Base-by-base conservation (phyloP, 2,113 vertebrate species). In the Catharus fuscescens region DNA sequence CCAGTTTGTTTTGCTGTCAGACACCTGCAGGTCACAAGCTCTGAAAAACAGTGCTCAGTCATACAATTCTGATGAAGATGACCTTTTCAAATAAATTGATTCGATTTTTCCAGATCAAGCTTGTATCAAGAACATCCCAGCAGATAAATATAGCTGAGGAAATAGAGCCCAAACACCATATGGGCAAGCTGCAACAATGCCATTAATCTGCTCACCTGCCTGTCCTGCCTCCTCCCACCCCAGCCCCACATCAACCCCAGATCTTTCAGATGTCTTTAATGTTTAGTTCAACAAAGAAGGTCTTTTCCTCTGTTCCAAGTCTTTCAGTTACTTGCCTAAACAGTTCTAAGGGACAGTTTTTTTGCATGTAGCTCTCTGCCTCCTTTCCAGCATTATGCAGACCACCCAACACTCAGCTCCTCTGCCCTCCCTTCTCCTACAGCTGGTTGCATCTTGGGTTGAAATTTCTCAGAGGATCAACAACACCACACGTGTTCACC, bases 241-340 rank as follows among this genome's bases (percentile, higher is more conserved):
- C 66, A 93, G 84, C 70, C 73, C 57, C 66, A 94, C 90, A 95
- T 82, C 90, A 94, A 34, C 54, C 70, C 45, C 4, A 90, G 67
- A 87, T 82, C 87, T 94, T 91, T 85, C 87, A 95, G 66, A 85
- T 85, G 62, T 69, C 66, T 95, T 85, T 31, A 53, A 81, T 73
- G 56, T 88, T 88, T 34, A 70, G 25, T 59, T 73, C 80, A 95
- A 94, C 81, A 94, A 92, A 95, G 48, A 64, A 96, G 62, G 45
- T 59, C 59, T 94, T 92, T 94, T 86, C 79, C 86, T 42, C 94
- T 80, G 67, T 93, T 95, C 85, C 94, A 95, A 94, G 85, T 80
- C 90, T 92, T 94, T 90, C 76, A 96, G 64, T 88, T 90, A 44
- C 62, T 85, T 86, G 90, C 70, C 73, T 89, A 82, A 72, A 80